Evolutionary conservation across 1,140 invertebrate species (phyloP), one percentile per base, ranked within the genome.

Genomic region (Cephus cinctus): DNA sequence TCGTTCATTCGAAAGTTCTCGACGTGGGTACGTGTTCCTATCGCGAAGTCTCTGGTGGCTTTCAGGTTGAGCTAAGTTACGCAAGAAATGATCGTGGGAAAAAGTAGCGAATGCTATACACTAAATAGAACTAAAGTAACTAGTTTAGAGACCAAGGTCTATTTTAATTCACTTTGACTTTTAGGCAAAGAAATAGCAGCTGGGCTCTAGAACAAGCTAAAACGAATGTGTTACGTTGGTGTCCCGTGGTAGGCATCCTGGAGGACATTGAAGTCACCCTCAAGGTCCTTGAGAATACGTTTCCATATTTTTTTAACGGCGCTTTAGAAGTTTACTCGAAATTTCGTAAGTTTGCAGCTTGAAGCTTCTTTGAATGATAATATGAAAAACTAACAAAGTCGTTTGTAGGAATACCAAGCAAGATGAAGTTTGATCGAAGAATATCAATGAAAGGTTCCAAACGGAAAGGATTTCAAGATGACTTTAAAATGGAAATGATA

Each of bases 161-260:
- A 27, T n/a, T 6, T 27, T 27, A 6, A 6, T 8, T 27, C 25
- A n/a, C 25, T 27, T 6, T 27, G 6, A 20, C 23, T 70, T 71
- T 41, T 50, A 85, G 83, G 60, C 69, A 75, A 58, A 72, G 80
- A 50, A 84, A 86, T 63, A 81, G 78, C 46, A 69, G 78, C 36
- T 84, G 81, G 79, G 83, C 84, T 14, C 67, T 86, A 52, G 66
- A 78, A 49, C 75, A 67, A 58, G 85, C 86, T 12, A 86, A 86
- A 67, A 57, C 72, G 39, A 86, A 85, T 56, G 81, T 87, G 18
- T 76, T 84, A 47, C 73, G 77, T 59, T 82, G 83, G 73, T 87
- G 83, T 69, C 77, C 81, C 4, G 82, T 86, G 5, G 81, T 87
- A 16, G 85, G 85, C 16, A 71, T 87, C 51, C 67, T 86, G 32